A percentile compares a stretch with the other conserved stretches of the same genome.
Evolutionary conservation across 1,140 invertebrate species (phyloP).

Genomic region (Drosophila nannoptera): DNA sequence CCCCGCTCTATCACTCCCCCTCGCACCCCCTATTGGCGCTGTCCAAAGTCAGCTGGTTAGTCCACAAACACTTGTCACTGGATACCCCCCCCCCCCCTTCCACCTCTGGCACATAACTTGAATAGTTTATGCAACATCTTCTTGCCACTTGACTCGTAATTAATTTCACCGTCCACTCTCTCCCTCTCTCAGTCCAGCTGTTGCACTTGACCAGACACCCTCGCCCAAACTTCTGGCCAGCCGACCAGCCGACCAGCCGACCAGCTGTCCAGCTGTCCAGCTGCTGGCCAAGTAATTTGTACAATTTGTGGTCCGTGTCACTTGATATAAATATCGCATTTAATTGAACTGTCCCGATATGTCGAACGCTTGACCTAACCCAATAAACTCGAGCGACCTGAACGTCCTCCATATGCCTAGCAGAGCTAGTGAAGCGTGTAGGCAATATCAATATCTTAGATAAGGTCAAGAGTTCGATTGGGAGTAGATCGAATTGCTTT

Average conservation of each 20-base stretch:
- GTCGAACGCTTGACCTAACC: constrained; percentile 30
- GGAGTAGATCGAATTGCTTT: too few relatives aligned
- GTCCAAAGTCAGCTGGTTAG: constrained; percentile 10
- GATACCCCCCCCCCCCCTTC: too few relatives aligned
- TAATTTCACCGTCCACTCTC: constrained; percentile 57
- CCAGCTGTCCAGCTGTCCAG: constrained; percentile 44
- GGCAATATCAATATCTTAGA: not conserved
- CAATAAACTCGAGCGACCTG: constrained; percentile 20
- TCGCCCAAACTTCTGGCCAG: constrained; percentile 13
- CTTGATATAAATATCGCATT: constrained; percentile 71
- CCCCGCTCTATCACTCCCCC: too few relatives aligned
- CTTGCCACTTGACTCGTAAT: constrained; percentile 41
- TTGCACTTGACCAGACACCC: constrained; percentile 39
- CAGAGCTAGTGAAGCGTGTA: not conserved
- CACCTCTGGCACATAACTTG: constrained; percentile 29
- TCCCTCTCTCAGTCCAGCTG: constrained; percentile 49
- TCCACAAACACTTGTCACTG: constrained; percentile 35
- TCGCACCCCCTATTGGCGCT: not conserved
- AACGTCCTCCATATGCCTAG: constrained; percentile 45
- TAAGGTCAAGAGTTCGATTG: too few relatives aligned
- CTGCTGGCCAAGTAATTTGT: constrained; percentile 49
- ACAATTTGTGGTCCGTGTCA: constrained; percentile 70
- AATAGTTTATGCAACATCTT: constrained; percentile 38
- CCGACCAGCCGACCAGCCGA: constrained; percentile 1
- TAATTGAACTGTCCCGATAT: constrained; percentile 62